Percentiles rank a stretch among this genome's conserved stretches.
Evolutionary conservation across 2,113 vertebrate species (phyloP).

Genomic region (Pogonocichla stellata): DNA sequence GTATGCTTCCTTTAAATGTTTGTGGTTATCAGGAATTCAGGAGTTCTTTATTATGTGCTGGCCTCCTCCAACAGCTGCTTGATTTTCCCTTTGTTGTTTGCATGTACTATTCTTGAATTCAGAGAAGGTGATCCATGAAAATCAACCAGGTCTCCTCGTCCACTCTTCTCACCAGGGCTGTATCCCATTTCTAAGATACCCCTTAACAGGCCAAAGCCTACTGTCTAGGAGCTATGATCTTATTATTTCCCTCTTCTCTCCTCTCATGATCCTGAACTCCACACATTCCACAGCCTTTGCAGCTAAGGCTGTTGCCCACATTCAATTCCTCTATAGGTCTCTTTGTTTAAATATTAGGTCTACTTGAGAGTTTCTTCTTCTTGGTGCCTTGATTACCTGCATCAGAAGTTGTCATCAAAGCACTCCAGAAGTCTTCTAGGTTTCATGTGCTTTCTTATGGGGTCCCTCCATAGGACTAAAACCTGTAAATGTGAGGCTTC

Average conservation of each 20-base stretch:
- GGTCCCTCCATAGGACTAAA: neutral
- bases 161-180: neutral
- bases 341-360: neutral
- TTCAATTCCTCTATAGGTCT: neutral
- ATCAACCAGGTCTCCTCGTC: neutral
- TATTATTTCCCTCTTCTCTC: neutral
- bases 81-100: neutral
- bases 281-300: neutral
- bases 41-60: neutral
- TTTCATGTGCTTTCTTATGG: neutral
- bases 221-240: neutral
- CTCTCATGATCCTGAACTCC: neutral
- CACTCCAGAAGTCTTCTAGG: neutral
- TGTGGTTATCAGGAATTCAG: neutral
- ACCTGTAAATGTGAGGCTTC: neutral
- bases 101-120: neutral
- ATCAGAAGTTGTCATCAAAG: neutral
- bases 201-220: neutral
- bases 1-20: neutral
- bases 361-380: neutral
- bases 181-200: neutral
- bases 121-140: neutral
- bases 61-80: neutral
- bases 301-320: fast-evolving
- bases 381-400: neutral